Conservation (phyloP, 2,888 invertebrate species). For the Mycogona germanica region DNA sequence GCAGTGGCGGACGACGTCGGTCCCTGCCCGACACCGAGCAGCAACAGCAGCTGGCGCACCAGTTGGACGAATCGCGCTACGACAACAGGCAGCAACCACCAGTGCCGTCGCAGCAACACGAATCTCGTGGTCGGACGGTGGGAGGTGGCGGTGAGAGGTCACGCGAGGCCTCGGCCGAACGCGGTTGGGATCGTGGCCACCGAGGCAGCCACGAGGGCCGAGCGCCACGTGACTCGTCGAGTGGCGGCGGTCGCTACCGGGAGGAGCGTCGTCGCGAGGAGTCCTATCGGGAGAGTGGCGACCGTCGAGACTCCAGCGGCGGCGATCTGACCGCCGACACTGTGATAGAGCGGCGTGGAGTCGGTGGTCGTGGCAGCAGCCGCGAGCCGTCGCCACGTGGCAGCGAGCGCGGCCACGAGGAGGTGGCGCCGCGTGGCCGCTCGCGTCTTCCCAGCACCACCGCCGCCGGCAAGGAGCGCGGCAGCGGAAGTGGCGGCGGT, state of each 20-base stretch:
- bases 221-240: not conserved
- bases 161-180: constrained; percentile 12
- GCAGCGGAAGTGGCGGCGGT: not conserved
- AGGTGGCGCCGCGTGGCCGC: not conserved
- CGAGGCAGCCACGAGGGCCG: constrained; percentile 1
- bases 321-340: constrained; percentile 16
- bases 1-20: constrained; percentile 2
- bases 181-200: not conserved
- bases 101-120: not conserved
- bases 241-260: constrained; percentile 45
- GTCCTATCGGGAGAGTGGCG: constrained; percentile 22
- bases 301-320: constrained; percentile 23
- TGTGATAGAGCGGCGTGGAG: constrained; percentile 15
- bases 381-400: constrained; percentile 37
- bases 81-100: not conserved
- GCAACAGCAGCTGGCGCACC: not conserved
- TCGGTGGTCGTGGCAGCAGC: too few species aligned
- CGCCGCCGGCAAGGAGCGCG: not conserved
- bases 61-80: not conserved
- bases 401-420: not conserved
- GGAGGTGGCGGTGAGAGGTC: constrained; percentile 10
- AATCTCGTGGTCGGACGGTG: not conserved
- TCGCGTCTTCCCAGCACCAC: constrained; percentile 5
- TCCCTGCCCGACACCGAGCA: not conserved
- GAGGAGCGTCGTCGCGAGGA: constrained; percentile 46